phyloP scores from a whole-genome alignment of 1,140 invertebrate genomes.

The Dendrolimus punctatus region DNA sequence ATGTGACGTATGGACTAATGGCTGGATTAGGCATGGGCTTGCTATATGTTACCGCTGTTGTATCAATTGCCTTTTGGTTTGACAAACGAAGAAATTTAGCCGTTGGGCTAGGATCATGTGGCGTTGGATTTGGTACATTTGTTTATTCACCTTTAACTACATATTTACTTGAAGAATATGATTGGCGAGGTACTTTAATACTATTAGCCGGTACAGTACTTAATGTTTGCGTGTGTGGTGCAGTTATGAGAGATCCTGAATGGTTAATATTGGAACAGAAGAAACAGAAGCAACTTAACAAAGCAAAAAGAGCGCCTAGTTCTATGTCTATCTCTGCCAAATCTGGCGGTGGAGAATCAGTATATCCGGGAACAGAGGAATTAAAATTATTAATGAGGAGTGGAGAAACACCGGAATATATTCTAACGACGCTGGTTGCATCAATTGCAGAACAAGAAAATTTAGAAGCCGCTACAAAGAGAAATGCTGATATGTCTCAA shows the following conservation, averaged over 20 bases:
- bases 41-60: conserved; percentile 91
- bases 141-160: conserved; percentile 87
- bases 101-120: conserved; percentile 92
- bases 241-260: conserved; percentile 89
- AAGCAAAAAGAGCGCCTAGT: conserved; percentile 64
- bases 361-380: conserved; percentile 78
- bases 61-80: conserved; percentile 96
- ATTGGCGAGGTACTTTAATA: conserved; percentile 89
- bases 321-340: conserved; percentile 63
- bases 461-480: conserved; percentile 61
- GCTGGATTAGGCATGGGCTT: conserved; percentile 89
- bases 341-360: conserved; percentile 66
- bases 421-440: conserved; percentile 78
- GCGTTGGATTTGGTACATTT: conserved; percentile 89
- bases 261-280: conserved; percentile 80
- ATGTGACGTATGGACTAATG: conserved; percentile 89
- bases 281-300: conserved; percentile 59
- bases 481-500: conserved; percentile 51
- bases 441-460: conserved; percentile 68
- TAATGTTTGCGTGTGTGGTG: conserved; percentile 91
- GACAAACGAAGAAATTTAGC: conserved; percentile 93
- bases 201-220: conserved; percentile 89
- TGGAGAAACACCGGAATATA: conserved; percentile 79
- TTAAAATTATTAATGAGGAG: conserved; percentile 79
- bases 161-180: conserved; percentile 81